phyloP scores from a whole-genome alignment of 1,140 invertebrate species.

The Ooceraea biroi region DNA sequence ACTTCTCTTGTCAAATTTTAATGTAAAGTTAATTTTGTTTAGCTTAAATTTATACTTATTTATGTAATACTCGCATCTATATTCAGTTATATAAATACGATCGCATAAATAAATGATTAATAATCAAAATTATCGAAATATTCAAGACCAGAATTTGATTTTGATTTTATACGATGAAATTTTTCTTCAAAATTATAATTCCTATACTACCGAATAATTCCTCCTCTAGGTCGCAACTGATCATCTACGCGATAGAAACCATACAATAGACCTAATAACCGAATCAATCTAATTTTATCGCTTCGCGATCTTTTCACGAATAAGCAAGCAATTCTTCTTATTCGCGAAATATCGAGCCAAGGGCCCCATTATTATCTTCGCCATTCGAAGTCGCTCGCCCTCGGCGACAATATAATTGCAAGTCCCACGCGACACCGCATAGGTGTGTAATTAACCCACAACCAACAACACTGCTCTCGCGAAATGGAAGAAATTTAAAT shows the following conservation, averaged over 20 bases:
- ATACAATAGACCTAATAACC: background rate
- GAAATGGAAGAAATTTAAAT: conserved; percentile 77
- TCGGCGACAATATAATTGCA: conserved; percentile 70
- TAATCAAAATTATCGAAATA: too few relatives aligned
- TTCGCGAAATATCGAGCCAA: background rate
- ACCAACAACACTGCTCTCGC: conserved; percentile 55
- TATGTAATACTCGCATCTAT: too few relatives aligned
- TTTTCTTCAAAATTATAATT: too few relatives aligned
- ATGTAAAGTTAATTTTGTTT: too few relatives aligned
- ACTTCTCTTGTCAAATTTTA: too few relatives aligned
- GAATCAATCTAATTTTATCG: background rate
- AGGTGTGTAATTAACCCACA: conserved; percentile 72
- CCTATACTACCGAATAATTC: conserved; percentile 15
- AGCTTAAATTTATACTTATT: too few relatives aligned
- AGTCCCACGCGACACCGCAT: conserved; percentile 14
- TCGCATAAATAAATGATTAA: too few relatives aligned
- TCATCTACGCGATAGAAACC: background rate
- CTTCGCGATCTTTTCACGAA: background rate
- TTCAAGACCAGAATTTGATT: too few relatives aligned
- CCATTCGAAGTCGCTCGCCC: conserved; percentile 33
- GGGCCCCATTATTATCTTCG: conserved; percentile 36
- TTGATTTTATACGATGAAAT: too few relatives aligned
- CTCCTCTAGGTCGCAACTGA: background rate
- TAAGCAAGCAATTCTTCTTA: conserved; percentile 8
- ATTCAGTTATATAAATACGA: too few relatives aligned